Percentiles rank a stretch among this genome's conserved stretches.
These are phyloP conservation scores for Hyphantria cunea DNA, from an alignment of 1,140 invertebrate genomes.

Conservation along the genomic window DNA sequence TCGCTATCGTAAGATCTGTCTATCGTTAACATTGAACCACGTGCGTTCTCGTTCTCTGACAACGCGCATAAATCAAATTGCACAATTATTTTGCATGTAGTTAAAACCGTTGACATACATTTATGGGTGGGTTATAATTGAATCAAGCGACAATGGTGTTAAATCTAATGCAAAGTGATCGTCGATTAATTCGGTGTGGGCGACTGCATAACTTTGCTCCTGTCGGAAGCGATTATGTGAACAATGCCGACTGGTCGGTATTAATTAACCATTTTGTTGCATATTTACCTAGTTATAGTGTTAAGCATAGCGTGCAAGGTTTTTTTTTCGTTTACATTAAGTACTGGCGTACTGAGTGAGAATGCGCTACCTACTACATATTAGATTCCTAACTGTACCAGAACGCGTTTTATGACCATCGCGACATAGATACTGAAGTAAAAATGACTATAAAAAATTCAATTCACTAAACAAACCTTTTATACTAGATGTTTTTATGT, in stretches of 20 bases:
- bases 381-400: constrained; percentile 70
- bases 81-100: constrained; percentile 43
- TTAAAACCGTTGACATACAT: constrained; percentile 29
- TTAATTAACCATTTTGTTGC: constrained; percentile 32
- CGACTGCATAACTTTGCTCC: constrained; percentile 50
- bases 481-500: constrained; percentile 40
- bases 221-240: constrained; percentile 46
- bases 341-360: constrained; percentile 41
- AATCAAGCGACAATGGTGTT: constrained; percentile 31
- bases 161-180: constrained; percentile 58
- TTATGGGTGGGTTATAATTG: constrained; percentile 33
- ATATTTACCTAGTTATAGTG: constrained; percentile 20
- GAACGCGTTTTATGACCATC: constrained; percentile 42
- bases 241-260: constrained; percentile 27
- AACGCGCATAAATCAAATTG: constrained; percentile 52
- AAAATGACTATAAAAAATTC: constrained; percentile 60
- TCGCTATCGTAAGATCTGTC: constrained; percentile 28
- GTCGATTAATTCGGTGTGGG: constrained; percentile 59
- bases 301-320: constrained; percentile 29
- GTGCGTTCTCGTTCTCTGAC: constrained; percentile 31
- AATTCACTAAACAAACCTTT: constrained; percentile 43
- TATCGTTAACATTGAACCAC: constrained; percentile 25
- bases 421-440: constrained; percentile 54
- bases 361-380: constrained; percentile 40
- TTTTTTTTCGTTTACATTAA: constrained; percentile 42